A percentile compares a stretch with the other conserved stretches of the same genome.
phyloP scores from a whole-genome alignment of 30 jellyfish, hydroid and myxozoan genomes.

The Hydra vulgaris region DNA sequence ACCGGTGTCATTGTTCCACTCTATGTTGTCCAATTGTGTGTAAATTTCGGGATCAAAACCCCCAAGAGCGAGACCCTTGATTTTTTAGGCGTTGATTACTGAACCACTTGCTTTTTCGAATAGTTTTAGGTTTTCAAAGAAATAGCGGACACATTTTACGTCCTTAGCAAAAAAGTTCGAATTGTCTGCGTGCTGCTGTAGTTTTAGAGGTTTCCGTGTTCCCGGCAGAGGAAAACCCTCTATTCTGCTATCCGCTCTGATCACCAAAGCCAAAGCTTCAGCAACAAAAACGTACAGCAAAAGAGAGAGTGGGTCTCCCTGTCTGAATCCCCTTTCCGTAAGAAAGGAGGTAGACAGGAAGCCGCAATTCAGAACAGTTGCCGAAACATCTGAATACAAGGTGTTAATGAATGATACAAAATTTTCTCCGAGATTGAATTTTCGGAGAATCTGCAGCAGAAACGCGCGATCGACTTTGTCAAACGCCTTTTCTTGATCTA shows the following conservation, averaged over 20 bases:
- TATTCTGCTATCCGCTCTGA: too few relatives aligned
- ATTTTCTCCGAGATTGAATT: slow-evolving; percentile 6
- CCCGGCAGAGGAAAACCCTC: neutral
- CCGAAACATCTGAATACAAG: too few relatives aligned
- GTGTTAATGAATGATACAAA: neutral
- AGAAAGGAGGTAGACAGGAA: neutral
- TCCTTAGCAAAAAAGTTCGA: neutral
- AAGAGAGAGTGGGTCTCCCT: neutral
- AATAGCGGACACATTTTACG: too few relatives aligned
- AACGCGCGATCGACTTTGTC: slow-evolving; percentile 37
- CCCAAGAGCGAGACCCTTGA: neutral
- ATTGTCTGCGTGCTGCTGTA: neutral
- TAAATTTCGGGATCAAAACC: neutral
- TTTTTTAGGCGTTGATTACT: neutral
- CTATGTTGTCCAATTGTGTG: neutral
- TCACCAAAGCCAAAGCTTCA: neutral
- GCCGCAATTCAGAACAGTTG: neutral
- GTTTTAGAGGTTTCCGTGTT: neutral
- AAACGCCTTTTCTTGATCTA: slow-evolving; percentile 43
- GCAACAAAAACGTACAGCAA: neutral
- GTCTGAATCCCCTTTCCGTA: neutral
- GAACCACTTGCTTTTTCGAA: neutral
- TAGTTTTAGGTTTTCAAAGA: neutral
- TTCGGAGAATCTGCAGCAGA: slow-evolving; percentile 1
- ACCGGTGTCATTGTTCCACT: neutral